Percentiles rank a stretch among this genome's conserved stretches.
phyloP scores from a whole-genome alignment of 2,113 vertebrate species.

The Bos javanicus region DNA sequence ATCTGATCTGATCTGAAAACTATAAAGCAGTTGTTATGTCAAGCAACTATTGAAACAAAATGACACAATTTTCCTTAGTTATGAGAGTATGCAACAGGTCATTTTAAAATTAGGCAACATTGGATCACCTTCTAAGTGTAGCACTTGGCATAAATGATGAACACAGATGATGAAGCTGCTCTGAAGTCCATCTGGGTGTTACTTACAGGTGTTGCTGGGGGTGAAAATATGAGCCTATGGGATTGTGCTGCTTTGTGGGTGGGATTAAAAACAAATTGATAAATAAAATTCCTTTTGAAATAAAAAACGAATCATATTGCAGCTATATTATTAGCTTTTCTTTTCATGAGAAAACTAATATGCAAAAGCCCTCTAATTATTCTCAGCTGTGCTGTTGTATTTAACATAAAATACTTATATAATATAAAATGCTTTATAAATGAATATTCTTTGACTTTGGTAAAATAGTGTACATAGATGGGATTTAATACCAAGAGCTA shows the following conservation, averaged over 20 bases:
- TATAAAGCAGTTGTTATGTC: slow-evolving; percentile 25
- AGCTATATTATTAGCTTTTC: slow-evolving; percentile 23
- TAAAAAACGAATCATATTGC: not conserved
- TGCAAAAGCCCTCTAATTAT: not conserved
- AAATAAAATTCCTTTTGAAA: slow-evolving; percentile 62
- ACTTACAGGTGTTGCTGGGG: not conserved
- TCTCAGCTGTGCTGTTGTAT: not conserved
- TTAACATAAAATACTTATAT: not conserved
- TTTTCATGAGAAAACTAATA: not conserved
- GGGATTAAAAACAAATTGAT: slow-evolving; percentile 55
- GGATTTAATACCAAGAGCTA: not conserved
- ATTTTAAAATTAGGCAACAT: slow-evolving; percentile 41
- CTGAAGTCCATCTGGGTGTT: not conserved
- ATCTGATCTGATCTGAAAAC: not conserved
- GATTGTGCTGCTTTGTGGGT: not conserved
- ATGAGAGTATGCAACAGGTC: not conserved
- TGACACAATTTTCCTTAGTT: slow-evolving; percentile 42
- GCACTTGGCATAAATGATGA: slow-evolving; percentile 19
- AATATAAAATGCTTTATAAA: no score
- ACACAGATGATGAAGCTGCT: not conserved
- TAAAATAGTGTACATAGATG: not conserved
- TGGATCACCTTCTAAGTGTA: slow-evolving; percentile 51
- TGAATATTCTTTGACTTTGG: not conserved
- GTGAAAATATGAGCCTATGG: not conserved
- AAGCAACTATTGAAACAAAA: not conserved